These are phyloP conservation scores for Cetonia aurata DNA, from an alignment of 2,888 invertebrate genomes.

Conservation along the genomic window DNA sequence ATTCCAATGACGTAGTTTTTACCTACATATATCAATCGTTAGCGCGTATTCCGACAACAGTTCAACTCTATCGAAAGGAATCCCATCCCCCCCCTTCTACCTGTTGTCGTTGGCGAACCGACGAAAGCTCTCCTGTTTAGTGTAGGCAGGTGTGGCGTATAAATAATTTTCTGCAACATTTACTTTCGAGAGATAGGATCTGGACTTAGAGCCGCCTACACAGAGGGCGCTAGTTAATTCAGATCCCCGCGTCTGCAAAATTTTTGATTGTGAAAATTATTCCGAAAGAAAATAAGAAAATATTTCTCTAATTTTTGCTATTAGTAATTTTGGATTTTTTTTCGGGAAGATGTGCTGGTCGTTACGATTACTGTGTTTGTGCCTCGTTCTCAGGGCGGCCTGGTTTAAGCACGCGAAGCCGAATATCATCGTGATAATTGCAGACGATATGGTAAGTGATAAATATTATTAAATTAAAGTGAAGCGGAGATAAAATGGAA, in stretches of 20 bases:
- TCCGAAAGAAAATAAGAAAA: no score
- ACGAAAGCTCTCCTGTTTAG: background rate
- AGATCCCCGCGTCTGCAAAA: conserved; percentile 23
- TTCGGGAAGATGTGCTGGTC: conserved; percentile 34
- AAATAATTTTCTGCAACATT: conserved; percentile 51
- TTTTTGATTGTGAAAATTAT: conserved; percentile 16
- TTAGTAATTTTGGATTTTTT: conserved; percentile 17
- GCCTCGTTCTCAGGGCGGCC: conserved; percentile 25
- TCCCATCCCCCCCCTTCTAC: conserved; percentile 25
- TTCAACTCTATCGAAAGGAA: conserved; percentile 16
- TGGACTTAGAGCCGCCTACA: conserved; percentile 46
- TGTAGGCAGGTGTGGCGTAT: conserved; percentile 46
- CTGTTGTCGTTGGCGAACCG: background rate
- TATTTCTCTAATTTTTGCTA: background rate
- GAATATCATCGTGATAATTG: conserved; percentile 82
- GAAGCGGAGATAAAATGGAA: no score
- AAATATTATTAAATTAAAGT: background rate
- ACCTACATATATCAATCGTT: no score
- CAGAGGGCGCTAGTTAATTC: conserved; percentile 43
- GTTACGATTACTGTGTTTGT: conserved; percentile 43
- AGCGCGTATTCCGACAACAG: background rate
- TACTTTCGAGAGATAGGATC: conserved; percentile 43
- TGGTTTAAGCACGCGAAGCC: conserved; percentile 63
- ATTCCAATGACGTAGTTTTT: conserved; percentile 34
- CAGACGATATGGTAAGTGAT: conserved; percentile 82